Evolutionary conservation across 2,113 vertebrate genomes (phyloP), one percentile per base, ranked within the genome.

Genomic region (Odocoileus virginianus): DNA sequence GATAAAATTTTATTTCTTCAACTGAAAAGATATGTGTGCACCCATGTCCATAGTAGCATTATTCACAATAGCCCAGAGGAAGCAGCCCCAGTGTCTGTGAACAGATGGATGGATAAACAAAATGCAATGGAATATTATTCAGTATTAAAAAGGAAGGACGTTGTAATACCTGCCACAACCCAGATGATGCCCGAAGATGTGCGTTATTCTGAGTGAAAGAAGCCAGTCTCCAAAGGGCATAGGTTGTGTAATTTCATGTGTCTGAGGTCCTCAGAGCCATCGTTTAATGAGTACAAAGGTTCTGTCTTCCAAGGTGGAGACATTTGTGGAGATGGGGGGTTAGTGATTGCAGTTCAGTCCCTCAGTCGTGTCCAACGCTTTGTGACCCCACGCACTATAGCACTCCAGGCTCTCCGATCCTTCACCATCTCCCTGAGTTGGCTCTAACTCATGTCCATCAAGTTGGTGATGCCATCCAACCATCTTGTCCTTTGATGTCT

Each of bases 61-160:
- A 40, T 54, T 55, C 54, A 33, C 11, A 4, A 0, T 2, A 45
- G 12, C n/a, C 36, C 7, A 61, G 54, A 12, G 2, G 33, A 5
- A 7, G 36, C 0, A 8, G 5, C 28, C 36, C 23, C 1, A 15
- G 2, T 14, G 7, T 12, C 40, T 81, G 7, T 1, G 12, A 0
- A 1, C 25, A 17, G 50, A 13, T 11, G 21, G 28, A 13, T 2
- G 15, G 1, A 14, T 14, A 4, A 3, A 28, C 6, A 43, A 12
- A 61, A 10, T 0, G 3, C 13, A 7, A 0, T 2, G 9, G 21
- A 6, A 3, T 81, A 12, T 3, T 28, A 23, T 2, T 36, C 36
- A 9, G 7, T 2, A 17, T 71, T 60, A 2, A 33, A 71, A 60
- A 11, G 3, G 7, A 82, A 84, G 55, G 14, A 23, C 0, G 0